Conservation (phyloP, 2,888 invertebrate species). For the Apoda limacodes region DNA sequence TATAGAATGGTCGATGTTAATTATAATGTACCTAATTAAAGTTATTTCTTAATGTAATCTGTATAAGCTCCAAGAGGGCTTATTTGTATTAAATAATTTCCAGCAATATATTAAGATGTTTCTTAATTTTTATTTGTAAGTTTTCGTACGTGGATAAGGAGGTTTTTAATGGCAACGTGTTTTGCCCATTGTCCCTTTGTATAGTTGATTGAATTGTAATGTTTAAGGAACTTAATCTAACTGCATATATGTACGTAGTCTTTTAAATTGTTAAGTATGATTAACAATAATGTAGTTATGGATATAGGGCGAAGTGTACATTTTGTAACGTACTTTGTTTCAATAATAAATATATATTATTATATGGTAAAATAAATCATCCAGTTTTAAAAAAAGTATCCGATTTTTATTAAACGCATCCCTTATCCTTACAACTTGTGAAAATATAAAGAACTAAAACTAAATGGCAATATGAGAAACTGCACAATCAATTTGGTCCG, state of each 20-base stretch:
- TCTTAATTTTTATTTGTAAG: conserved; percentile 31
- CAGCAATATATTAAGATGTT: conserved; percentile 45
- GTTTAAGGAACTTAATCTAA: conserved; percentile 51
- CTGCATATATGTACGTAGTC: conserved; percentile 68
- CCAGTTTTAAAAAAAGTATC: conserved; percentile 72
- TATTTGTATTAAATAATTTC: conserved; percentile 49
- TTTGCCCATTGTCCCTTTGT: conserved; percentile 53
- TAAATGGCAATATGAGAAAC: too few relatives aligned
- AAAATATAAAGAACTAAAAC: too few relatives aligned
- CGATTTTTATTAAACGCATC: conserved; percentile 56
- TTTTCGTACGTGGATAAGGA: conserved; percentile 28
- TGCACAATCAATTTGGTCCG: too few relatives aligned
- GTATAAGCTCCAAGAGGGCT: too few relatives aligned
- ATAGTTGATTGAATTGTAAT: conserved; percentile 63
- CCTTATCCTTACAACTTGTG: too few relatives aligned
- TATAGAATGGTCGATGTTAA: too few relatives aligned
- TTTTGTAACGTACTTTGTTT: conserved; percentile 83
- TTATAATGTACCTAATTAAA: too few relatives aligned
- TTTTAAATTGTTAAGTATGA: conserved; percentile 70
- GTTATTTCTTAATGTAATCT: too few relatives aligned
- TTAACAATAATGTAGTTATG: conserved; percentile 59
- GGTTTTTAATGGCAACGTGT: conserved; percentile 28
- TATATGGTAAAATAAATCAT: conserved; percentile 77
- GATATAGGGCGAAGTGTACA: conserved; percentile 74
- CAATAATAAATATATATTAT: conserved; percentile 76